phyloP scores from a whole-genome alignment of 2,797 vertebrate species.

The Muraenolepis orangiensis region DNA sequence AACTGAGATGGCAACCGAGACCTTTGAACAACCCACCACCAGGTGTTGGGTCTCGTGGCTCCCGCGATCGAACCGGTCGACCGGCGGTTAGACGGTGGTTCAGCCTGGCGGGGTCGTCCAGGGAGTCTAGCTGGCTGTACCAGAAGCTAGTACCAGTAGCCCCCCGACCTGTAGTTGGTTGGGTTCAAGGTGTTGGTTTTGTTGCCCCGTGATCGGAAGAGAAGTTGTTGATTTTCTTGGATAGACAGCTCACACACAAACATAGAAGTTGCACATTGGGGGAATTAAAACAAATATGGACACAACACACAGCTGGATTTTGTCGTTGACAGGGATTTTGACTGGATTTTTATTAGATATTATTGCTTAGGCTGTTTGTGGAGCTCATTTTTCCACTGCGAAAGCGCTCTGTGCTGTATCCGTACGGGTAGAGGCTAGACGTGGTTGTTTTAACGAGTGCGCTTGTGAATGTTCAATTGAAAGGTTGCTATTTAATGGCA shows the following conservation, averaged over 20 bases:
- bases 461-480: not conserved
- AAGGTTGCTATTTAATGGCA: not conserved
- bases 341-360: conserved; percentile 48
- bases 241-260: conserved; percentile 22
- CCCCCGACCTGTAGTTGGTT: conserved; percentile 15
- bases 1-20: conserved; percentile 29
- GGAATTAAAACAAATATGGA: conserved; percentile 21
- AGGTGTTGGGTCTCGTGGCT: conserved; percentile 23
- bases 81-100: not conserved
- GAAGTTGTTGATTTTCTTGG: conserved; percentile 3
- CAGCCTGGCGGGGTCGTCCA: not conserved
- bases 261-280: conserved; percentile 41
- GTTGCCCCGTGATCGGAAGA: conserved; percentile 1
- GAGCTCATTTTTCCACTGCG: conserved; percentile 31
- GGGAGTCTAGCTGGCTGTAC: not conserved
- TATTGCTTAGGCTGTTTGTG: conserved; percentile 38
- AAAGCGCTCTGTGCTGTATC: conserved; percentile 34
- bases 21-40: conserved; percentile 13
- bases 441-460: not conserved
- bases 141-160: not conserved
- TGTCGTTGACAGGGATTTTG: conserved; percentile 30
- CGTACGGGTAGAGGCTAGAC: not conserved
- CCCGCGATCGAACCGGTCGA: not conserved
- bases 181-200: conserved; percentile 26
- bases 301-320: conserved; percentile 11